Percentiles rank a stretch among this genome's conserved stretches.
These are phyloP conservation scores for Rhinogobio ventralis DNA, from an alignment of 2,797 vertebrate species.

Conservation along the genomic window DNA sequence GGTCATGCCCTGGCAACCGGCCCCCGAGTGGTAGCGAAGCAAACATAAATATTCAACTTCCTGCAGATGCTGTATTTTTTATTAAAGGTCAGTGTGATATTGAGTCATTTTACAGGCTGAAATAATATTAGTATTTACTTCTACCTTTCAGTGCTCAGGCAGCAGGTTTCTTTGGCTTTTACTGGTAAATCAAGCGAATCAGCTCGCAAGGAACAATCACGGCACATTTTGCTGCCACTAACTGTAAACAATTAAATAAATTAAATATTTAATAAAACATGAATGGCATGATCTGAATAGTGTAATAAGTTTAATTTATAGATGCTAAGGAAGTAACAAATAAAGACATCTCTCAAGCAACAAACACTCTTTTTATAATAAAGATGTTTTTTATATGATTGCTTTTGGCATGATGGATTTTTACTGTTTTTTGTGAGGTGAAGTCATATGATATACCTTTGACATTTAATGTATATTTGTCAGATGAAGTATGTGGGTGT, in stretches of 20 bases:
- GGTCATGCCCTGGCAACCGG: slow-evolving; percentile 70
- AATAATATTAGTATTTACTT: slow-evolving; percentile 70
- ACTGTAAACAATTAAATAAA: slow-evolving; percentile 28
- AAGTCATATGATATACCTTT: too few relatives aligned
- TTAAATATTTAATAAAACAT: slow-evolving; percentile 62
- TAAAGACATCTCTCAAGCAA: slow-evolving; percentile 22
- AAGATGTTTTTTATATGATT: not conserved
- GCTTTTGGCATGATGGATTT: too few relatives aligned
- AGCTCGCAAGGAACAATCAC: not conserved
- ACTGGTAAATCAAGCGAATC: not conserved
- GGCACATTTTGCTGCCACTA: slow-evolving; percentile 63
- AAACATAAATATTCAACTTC: slow-evolving; percentile 73
- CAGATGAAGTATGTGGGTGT: too few relatives aligned
- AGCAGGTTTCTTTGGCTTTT: too few relatives aligned
- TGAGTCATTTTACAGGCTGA: slow-evolving; percentile 72
- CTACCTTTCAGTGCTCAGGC: slow-evolving; percentile 51
- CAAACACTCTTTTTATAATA: not conserved
- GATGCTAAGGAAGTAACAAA: slow-evolving; percentile 17
- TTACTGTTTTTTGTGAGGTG: too few relatives aligned
- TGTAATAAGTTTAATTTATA: slow-evolving; percentile 27
- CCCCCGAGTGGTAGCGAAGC: slow-evolving; percentile 52
- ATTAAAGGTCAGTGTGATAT: slow-evolving; percentile 79
- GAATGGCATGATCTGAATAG: slow-evolving; percentile 22
- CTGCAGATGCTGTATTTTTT: slow-evolving; percentile 67
- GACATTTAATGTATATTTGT: too few relatives aligned